Evolutionary conservation across 2,113 vertebrate genomes (phyloP), one percentile per base, ranked within the genome.

Genomic region (Paramormyrops kingsleyae): DNA sequence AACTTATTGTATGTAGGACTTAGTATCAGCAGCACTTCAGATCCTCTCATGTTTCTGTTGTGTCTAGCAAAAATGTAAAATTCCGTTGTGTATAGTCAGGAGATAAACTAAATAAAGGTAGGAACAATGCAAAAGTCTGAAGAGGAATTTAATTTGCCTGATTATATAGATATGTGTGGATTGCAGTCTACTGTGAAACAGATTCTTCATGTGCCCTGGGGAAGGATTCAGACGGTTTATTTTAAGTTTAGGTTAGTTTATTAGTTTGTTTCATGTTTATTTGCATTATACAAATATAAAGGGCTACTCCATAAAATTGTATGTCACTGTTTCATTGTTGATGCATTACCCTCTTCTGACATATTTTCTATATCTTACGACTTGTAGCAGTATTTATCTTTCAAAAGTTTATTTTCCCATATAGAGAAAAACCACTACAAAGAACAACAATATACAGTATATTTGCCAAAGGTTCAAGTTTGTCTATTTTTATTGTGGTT

Each of bases 241-340:
- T 88, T 77, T 44, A 77, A 80, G 44, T 80, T 90, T 89, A 31
- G 62, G 62, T 70, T 70, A 31, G 27, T 70, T 27, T 70, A 12
- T 70, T 70, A 70, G 62, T 62, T 89, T 89, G 46, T 89, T 56
- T n/a, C 53, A 89, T 39, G 13, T 59, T 89, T 59, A 50, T 47
- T 15, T 89, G 24, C 44, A 62, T 89, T 89, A 59, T 53, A 84
- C 50, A 83, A 89, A 74, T 62, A 94, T 92, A 80, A 95, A 96
- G 96, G 96, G 96, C 96, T 96, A 96, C 93, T 94, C 92, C 92
- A 93, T 94, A 91, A 93, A 93, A 94, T 93, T 94, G 87, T 95
- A 93, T 56, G 94, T 95, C 95, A 93, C 94, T 93, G 91, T 93
- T 94, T 93, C 66, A 94, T 74, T 89, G 90, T 93, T 92, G 86